phyloP scores from a whole-genome alignment of 2,888 invertebrate genomes.

The Coenonympha glycerion region DNA sequence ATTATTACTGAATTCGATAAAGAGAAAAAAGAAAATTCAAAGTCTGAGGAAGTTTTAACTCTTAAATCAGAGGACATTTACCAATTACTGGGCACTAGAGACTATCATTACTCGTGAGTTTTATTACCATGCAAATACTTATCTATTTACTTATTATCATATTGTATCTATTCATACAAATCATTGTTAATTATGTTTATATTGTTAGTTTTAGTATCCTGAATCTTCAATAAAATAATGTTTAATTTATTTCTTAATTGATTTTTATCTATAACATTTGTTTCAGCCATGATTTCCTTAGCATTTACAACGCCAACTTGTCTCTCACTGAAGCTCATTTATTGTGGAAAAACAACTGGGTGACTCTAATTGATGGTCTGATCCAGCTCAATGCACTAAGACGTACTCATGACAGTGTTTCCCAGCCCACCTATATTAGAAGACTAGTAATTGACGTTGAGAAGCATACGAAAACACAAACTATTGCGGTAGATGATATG shows the following conservation, averaged over 20 bases:
- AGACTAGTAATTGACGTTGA: constrained; percentile 38
- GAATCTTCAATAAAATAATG: too few species aligned
- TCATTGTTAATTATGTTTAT: too few species aligned
- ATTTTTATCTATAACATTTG: too few species aligned
- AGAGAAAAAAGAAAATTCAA: background rate
- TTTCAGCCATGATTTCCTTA: constrained; percentile 40
- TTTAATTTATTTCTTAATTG: too few species aligned
- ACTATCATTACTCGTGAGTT: constrained; percentile 40
- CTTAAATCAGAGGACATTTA: constrained; percentile 39
- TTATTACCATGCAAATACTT: too few species aligned
- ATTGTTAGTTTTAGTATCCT: too few species aligned
- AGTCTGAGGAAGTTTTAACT: constrained; percentile 14
- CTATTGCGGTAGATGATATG: constrained; percentile 16
- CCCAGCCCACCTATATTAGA: constrained; percentile 73
- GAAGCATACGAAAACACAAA: constrained; percentile 28
- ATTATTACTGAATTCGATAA: constrained; percentile 15
- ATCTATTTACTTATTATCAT: too few species aligned
- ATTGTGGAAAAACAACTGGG: constrained; percentile 85
- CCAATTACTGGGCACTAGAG: constrained; percentile 33
- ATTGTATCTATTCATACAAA: too few species aligned
- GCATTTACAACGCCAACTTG: constrained; percentile 36
- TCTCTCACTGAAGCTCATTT: constrained; percentile 48
- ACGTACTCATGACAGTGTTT: constrained; percentile 74
- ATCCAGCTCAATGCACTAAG: constrained; percentile 84
- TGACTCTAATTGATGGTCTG: constrained; percentile 86